These are phyloP conservation scores for Drosophila nr. medialis DNA, from an alignment of 2,888 invertebrate genomes.

Conservation along the genomic window DNA sequence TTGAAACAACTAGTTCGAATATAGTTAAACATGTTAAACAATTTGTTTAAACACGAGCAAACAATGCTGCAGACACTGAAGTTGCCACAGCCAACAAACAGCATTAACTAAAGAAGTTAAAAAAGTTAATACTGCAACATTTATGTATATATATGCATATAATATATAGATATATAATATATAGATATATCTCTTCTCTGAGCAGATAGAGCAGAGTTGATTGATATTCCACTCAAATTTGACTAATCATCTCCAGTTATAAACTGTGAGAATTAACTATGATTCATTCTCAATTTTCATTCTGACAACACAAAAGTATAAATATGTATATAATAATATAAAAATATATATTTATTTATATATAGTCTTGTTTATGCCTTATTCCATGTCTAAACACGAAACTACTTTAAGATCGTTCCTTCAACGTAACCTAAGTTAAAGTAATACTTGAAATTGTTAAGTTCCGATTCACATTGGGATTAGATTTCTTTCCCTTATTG, in stretches of 20 bases:
- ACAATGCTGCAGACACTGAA: background rate
- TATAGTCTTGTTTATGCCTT: background rate
- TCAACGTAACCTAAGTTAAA: rapidly evolving
- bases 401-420: background rate
- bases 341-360: background rate
- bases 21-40: background rate
- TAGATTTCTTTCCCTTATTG: too few species aligned
- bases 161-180: too few species aligned
- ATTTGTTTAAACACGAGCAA: background rate
- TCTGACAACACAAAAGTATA: background rate
- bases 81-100: background rate
- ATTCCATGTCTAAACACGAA: background rate
- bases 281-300: background rate
- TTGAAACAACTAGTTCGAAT: background rate
- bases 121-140: background rate
- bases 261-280: background rate
- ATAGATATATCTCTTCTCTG: too few species aligned
- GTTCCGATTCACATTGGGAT: too few species aligned
- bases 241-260: background rate
- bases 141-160: background rate
- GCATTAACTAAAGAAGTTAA: background rate
- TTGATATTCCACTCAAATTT: background rate
- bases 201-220: background rate
- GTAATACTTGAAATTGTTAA: background rate
- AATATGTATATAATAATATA: too few species aligned